Conservation (phyloP, 2,797 vertebrate species). For the Anomalospiza imberbis region DNA sequence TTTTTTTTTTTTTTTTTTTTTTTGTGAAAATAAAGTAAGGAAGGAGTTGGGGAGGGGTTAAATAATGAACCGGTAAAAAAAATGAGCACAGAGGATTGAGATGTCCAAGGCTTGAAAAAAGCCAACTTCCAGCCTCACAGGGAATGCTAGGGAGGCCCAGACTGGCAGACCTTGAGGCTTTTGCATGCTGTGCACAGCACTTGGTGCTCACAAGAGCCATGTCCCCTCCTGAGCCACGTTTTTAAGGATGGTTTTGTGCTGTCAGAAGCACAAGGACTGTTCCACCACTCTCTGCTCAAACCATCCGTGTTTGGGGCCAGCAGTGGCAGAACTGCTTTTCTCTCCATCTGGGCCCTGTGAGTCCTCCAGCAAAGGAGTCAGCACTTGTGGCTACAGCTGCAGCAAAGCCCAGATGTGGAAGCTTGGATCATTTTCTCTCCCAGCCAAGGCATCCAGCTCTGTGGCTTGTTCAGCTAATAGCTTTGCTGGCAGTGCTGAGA, state of each 20-base stretch:
- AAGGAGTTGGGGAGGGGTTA: background rate
- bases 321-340: background rate
- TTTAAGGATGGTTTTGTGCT: background rate
- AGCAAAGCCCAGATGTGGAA: constrained; percentile 24
- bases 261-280: background rate
- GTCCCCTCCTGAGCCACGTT: rapidly evolving
- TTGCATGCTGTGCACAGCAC: background rate
- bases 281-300: background rate
- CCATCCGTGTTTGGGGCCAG: background rate
- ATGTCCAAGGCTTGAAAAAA: background rate
- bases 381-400: constrained; percentile 29
- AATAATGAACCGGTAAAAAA: background rate
- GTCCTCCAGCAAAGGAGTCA: constrained; percentile 44
- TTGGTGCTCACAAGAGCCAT: background rate
- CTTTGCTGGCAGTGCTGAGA: constrained; percentile 44
- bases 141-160: background rate
- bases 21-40: background rate
- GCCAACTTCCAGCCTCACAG: background rate
- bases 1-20: background rate
- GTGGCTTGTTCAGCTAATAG: constrained; percentile 52
- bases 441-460: constrained; percentile 46
- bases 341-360: constrained; percentile 39
- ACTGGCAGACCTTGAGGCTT: background rate
- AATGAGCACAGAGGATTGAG: background rate
- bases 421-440: constrained; percentile 50